phyloP scores from a whole-genome alignment of 2,113 vertebrate species.

The Tenebrosternarchus preto region DNA sequence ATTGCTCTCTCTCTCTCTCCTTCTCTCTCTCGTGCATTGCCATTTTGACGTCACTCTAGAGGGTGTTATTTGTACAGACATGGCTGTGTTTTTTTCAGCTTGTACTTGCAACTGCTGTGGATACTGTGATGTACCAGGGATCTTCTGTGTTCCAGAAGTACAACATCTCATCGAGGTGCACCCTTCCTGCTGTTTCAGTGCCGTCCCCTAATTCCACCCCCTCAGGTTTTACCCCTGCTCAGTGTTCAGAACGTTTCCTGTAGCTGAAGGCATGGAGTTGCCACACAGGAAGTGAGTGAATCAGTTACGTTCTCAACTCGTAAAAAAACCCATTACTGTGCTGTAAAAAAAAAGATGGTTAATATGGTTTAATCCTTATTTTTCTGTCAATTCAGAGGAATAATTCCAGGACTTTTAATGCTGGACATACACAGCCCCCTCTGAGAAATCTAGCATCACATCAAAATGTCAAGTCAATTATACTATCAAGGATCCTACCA shows the following conservation, averaged over 20 bases:
- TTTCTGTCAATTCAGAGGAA: not conserved
- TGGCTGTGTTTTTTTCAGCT: constrained; percentile 21
- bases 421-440: not conserved
- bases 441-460: not conserved
- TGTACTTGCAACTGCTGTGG: not conserved
- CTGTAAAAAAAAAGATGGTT: not conserved
- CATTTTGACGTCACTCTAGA: constrained; percentile 6
- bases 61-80: not conserved
- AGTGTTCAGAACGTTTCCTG: not conserved
- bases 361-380: not conserved
- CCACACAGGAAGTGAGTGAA: not conserved
- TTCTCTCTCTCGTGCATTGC: constrained; percentile 1
- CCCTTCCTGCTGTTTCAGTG: not conserved
- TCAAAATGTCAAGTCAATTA: constrained; percentile 19
- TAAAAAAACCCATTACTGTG: constrained; percentile 1
- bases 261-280: not conserved
- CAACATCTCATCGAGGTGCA: not conserved
- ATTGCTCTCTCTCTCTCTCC: no score
- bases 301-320: not conserved
- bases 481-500: not conserved
- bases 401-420: not conserved
- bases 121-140: not conserved
- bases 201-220: not conserved
- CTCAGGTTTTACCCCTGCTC: not conserved
- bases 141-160: not conserved